A percentile compares a stretch with the other conserved stretches of the same genome.
phyloP scores from a whole-genome alignment of 1,140 invertebrate species.

The Microvelia longipes region DNA sequence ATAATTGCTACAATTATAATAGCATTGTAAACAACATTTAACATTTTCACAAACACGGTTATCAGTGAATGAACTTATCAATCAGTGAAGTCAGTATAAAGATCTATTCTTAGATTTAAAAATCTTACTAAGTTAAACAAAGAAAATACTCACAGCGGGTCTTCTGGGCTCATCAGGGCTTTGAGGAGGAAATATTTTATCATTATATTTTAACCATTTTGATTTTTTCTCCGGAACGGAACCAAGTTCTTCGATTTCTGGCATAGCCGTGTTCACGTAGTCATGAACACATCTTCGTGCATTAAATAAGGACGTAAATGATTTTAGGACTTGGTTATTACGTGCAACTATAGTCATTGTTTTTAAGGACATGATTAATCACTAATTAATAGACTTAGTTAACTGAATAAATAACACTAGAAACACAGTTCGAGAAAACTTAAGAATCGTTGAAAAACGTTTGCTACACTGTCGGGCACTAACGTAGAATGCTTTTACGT shows the following conservation, averaged over 20 bases:
- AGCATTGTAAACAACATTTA: constrained; percentile 9
- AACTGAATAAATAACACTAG: too few relatives aligned
- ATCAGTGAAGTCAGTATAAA: too few relatives aligned
- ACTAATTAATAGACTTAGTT: not conserved
- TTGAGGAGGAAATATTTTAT: constrained; percentile 64
- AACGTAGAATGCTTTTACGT: too few relatives aligned
- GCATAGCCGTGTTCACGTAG: constrained; percentile 6
- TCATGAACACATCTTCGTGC: not conserved
- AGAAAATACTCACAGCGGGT: constrained; percentile 53
- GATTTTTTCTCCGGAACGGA: constrained; percentile 11
- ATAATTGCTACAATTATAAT: not conserved
- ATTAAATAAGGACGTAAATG: not conserved
- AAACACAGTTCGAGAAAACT: too few relatives aligned
- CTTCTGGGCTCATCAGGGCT: constrained; percentile 50
- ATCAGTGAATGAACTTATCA: too few relatives aligned
- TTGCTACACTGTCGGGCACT: too few relatives aligned
- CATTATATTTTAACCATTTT: constrained; percentile 47
- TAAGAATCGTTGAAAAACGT: too few relatives aligned
- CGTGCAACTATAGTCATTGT: not conserved
- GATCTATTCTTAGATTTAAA: not conserved
- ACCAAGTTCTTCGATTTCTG: constrained; percentile 9
- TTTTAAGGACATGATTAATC: not conserved
- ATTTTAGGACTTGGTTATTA: not conserved
- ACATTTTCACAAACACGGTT: too few relatives aligned
- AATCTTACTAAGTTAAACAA: constrained; percentile 1